These are phyloP conservation scores for Phaetusa simplex DNA, from an alignment of 2,113 vertebrate species.

Conservation along the genomic window DNA sequence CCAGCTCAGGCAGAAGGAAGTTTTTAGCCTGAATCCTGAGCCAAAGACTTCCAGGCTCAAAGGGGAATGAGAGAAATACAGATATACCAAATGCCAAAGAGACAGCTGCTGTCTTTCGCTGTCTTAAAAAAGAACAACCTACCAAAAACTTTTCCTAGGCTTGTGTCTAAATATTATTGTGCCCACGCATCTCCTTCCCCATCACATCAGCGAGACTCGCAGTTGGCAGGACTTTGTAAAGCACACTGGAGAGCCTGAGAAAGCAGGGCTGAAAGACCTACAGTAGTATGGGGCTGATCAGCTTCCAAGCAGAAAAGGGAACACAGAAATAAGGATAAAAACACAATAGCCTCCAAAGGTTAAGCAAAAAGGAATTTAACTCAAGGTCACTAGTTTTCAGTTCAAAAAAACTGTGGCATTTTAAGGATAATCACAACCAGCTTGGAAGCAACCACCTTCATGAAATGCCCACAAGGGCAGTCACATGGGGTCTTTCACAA, in stretches of 20 bases:
- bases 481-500: accelerated
- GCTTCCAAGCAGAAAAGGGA: background rate
- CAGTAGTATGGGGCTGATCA: background rate
- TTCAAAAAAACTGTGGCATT: background rate
- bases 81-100: background rate
- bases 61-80: background rate
- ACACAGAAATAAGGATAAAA: background rate
- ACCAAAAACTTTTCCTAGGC: background rate
- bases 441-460: background rate
- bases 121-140: background rate
- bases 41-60: background rate
- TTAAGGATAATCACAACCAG: background rate
- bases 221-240: background rate
- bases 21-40: background rate
- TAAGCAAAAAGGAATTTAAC: background rate
- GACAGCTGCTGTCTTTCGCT: background rate
- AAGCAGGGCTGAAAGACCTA: background rate
- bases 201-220: background rate
- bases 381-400: background rate
- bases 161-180: background rate
- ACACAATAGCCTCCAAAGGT: background rate
- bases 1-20: background rate
- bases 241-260: background rate
- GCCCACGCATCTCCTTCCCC: background rate
- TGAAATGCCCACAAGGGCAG: background rate